These are phyloP conservation scores for Gymnorhina tibicen DNA, from an alignment of 2,113 vertebrate species.

Conservation along the genomic window DNA sequence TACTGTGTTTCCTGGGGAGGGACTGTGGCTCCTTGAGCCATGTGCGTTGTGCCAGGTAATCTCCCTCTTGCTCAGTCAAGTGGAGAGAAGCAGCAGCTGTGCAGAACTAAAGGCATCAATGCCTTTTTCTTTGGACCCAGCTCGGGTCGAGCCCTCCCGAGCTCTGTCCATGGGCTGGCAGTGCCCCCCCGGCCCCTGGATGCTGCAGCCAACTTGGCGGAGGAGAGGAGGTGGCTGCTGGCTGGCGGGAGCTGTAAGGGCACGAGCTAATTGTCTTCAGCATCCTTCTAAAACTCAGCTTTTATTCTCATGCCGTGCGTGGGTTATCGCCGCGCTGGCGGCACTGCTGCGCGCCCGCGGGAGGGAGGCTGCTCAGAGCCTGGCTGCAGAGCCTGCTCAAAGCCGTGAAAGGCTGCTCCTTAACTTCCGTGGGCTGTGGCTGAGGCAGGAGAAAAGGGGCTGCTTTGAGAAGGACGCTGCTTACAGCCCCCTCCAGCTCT, in stretches of 20 bases:
- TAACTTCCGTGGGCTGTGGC: neutral
- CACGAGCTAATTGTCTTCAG: neutral
- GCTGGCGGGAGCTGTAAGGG: neutral
- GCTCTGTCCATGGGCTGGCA: neutral
- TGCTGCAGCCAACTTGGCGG: rapidly evolving
- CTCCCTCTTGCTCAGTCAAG: slow-evolving; percentile 42
- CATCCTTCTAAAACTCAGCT: neutral
- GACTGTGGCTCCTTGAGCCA: slow-evolving; percentile 4
- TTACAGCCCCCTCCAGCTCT: neutral
- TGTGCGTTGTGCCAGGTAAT: neutral
- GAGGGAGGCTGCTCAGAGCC: neutral
- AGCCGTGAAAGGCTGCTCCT: neutral
- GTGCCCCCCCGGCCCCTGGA: rapidly evolving
- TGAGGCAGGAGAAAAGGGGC: neutral
- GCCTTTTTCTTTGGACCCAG: neutral
- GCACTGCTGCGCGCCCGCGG: rapidly evolving
- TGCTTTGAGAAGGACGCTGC: neutral
- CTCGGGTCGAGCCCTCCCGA: rapidly evolving
- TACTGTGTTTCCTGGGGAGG: slow-evolving; percentile 39
- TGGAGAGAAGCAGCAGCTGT: slow-evolving; percentile 45
- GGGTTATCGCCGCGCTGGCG: neutral
- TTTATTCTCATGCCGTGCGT: neutral
- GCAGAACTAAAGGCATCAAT: neutral
- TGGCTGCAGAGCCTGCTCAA: neutral
- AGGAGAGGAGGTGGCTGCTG: neutral